Conservation (phyloP, 2,113 vertebrate genomes). For the Corythornis cristatus region DNA sequence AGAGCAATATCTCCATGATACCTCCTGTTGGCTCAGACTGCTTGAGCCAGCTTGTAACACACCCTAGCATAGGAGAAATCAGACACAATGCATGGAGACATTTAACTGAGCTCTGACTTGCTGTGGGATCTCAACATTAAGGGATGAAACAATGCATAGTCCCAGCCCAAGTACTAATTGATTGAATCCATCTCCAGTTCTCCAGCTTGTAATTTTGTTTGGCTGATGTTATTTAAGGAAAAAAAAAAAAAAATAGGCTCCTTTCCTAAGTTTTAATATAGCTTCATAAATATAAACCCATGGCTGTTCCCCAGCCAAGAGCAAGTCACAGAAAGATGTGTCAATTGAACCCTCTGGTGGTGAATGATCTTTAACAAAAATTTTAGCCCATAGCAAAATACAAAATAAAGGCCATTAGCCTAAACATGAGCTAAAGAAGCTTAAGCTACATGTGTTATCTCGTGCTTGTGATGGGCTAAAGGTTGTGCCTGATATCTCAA, state of each 20-base stretch:
- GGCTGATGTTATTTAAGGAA: slow-evolving; percentile 10
- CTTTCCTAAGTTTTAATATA: slow-evolving; percentile 25
- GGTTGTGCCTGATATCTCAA: background rate
- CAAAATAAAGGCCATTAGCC: background rate
- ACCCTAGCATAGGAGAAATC: background rate
- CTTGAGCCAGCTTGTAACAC: background rate
- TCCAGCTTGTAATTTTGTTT: background rate
- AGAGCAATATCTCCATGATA: background rate
- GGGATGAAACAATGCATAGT: background rate
- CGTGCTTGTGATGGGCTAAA: background rate
- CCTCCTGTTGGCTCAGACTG: background rate
- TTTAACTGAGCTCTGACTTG: background rate
- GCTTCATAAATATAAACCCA: slow-evolving; percentile 7
- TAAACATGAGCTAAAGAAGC: background rate
- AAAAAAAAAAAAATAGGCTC: slow-evolving; percentile 6
- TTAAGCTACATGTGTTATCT: background rate
- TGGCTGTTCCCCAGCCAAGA: background rate
- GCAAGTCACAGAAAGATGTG: background rate
- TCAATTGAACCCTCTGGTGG: slow-evolving; percentile 50
- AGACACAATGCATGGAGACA: background rate
- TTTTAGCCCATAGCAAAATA: background rate
- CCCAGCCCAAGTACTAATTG: background rate
- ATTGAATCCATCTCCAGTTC: background rate
- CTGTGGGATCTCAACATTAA: background rate
- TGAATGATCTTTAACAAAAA: background rate